A percentile compares a stretch with the other conserved stretches of the same genome.
phyloP scores from a whole-genome alignment of 2,113 vertebrate genomes.

The Syngnathus typhle region DNA sequence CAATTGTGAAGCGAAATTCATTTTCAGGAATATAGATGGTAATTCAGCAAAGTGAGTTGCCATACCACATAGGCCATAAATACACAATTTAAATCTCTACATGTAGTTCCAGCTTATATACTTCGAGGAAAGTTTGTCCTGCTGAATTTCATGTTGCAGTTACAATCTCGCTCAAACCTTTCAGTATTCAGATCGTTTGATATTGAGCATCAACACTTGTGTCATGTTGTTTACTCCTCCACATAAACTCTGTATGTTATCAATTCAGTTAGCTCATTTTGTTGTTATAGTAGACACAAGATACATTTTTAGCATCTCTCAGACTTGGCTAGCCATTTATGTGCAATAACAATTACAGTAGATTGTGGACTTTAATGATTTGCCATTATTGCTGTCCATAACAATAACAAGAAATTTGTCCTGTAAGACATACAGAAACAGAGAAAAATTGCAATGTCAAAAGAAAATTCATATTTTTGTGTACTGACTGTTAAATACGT shows the following conservation, averaged over 20 bases:
- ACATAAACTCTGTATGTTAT: neutral
- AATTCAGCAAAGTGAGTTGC: neutral
- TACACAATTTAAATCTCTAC: constrained; percentile 2
- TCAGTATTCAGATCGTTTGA: neutral
- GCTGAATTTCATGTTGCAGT: neutral
- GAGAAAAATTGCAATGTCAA: neutral
- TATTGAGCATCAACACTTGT: neutral
- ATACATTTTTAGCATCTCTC: neutral
- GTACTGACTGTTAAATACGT: neutral
- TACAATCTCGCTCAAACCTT: neutral
- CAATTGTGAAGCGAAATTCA: constrained; percentile 3
- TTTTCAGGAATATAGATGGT: constrained; percentile 7
- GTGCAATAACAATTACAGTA: neutral
- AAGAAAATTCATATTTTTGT: neutral
- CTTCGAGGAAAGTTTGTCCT: neutral
- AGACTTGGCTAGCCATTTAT: neutral
- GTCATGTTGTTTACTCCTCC: neutral
- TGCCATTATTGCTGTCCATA: neutral
- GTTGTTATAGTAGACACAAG: neutral
- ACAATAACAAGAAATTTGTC: neutral
- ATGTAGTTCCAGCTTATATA: neutral
- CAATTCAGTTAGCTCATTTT: neutral
- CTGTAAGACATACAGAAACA: neutral
- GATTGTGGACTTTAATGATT: neutral
- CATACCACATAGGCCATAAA: constrained; percentile 2